These are phyloP conservation scores for Apamea sordens DNA, from an alignment of 2,888 invertebrate genomes.

Conservation along the genomic window DNA sequence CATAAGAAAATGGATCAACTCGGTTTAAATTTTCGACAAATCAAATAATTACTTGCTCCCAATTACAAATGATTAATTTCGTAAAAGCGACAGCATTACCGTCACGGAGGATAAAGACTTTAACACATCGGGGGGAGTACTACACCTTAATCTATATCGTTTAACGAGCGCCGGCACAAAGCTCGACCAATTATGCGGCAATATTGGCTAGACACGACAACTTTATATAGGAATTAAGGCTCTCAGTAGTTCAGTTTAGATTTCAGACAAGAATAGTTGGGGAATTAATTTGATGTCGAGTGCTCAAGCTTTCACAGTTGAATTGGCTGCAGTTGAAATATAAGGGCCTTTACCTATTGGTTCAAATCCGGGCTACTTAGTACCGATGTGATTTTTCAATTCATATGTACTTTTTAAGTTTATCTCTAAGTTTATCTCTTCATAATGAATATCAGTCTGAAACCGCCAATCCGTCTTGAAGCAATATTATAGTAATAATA, in stretches of 20 bases:
- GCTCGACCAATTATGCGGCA: constrained; percentile 50
- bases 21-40: neutral
- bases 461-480: too few relatives aligned
- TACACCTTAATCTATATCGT: constrained; percentile 39
- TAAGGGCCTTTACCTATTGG: neutral
- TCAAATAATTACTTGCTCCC: neutral
- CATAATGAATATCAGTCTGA: too few relatives aligned
- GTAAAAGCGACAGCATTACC: constrained; percentile 27
- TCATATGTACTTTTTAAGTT: neutral
- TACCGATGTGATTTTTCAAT: neutral
- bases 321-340: constrained; percentile 1
- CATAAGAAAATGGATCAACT: neutral
- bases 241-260: constrained; percentile 28
- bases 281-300: constrained; percentile 37
- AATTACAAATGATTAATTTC: constrained; percentile 2
- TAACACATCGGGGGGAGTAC: constrained; percentile 3
- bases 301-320: constrained; percentile 8
- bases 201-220: constrained; percentile 52
- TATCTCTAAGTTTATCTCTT: neutral
- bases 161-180: constrained; percentile 42
- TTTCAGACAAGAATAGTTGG: constrained; percentile 39
- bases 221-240: constrained; percentile 50
- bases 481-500: too few relatives aligned
- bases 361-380: neutral
- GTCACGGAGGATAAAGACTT: constrained; percentile 17